A percentile compares a stretch with the other conserved stretches of the same genome.
phyloP scores from a whole-genome alignment of 2,888 invertebrate genomes.

The Drosophila mercatorum region DNA sequence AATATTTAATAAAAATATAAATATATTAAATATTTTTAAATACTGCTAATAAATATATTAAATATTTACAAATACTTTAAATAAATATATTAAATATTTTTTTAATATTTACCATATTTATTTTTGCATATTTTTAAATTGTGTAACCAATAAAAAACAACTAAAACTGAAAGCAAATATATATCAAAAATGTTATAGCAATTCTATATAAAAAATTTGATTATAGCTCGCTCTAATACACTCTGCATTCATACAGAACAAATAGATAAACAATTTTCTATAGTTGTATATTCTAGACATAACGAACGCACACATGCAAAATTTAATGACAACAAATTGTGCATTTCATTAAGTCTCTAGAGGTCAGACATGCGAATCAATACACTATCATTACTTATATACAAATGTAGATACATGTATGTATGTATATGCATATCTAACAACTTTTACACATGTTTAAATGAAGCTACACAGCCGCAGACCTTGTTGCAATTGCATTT shows the following conservation, averaged over 20 bases:
- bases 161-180: too few species aligned
- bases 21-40: too few species aligned
- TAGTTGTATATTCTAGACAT: not conserved
- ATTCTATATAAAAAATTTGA: too few species aligned
- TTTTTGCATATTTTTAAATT: too few species aligned
- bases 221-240: not conserved
- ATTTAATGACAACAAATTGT: constrained; percentile 8
- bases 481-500: constrained; percentile 44
- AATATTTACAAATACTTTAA: too few species aligned
- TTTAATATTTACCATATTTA: too few species aligned
- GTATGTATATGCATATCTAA: not conserved
- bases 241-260: not conserved
- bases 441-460: constrained; percentile 31
- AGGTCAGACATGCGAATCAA: not conserved
- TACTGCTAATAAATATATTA: too few species aligned
- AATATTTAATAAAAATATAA: too few species aligned
- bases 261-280: not conserved
- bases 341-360: not conserved
- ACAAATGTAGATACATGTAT: not conserved
- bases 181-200: too few species aligned
- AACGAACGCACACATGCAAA: not conserved
- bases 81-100: too few species aligned
- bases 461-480: constrained; percentile 16
- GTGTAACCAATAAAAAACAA: too few species aligned
- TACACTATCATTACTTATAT: not conserved